phyloP scores from a whole-genome alignment of 2,797 vertebrate genomes.

The Galago senegalensis region DNA sequence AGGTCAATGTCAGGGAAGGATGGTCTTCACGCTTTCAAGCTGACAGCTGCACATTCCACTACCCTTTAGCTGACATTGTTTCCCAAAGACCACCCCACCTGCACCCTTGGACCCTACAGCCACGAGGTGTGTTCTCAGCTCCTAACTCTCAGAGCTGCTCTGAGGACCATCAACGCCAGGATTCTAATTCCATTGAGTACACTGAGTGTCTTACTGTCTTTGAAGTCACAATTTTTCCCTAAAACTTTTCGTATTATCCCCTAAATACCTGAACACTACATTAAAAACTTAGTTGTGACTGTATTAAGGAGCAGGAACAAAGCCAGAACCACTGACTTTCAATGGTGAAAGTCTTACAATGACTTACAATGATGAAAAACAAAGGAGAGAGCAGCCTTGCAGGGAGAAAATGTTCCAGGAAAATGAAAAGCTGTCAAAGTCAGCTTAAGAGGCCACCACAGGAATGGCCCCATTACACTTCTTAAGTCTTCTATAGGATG shows the following conservation, averaged over 20 bases:
- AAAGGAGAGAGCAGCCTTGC: not conserved
- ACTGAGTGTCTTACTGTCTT: not conserved
- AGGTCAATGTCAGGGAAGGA: not conserved
- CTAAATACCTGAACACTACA: not conserved
- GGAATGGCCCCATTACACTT: not conserved
- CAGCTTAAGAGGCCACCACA: not conserved
- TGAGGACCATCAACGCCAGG: not conserved
- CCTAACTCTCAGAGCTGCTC: not conserved
- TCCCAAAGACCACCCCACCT: not conserved
- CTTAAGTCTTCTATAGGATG: not conserved
- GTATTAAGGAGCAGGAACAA: not conserved
- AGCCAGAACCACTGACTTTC: not conserved
- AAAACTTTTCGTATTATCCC: not conserved
- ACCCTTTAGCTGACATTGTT: not conserved
- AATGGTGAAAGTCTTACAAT: too few relatives aligned
- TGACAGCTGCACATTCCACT: not conserved
- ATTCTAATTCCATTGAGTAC: not conserved
- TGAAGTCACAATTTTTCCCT: not conserved
- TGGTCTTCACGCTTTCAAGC: not conserved
- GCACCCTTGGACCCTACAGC: not conserved
- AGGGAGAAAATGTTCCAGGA: not conserved
- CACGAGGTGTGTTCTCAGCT: not conserved
- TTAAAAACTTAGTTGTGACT: slow-evolving; percentile 5
- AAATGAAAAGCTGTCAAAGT: not conserved
- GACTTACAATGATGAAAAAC: not conserved